phyloP scores from a whole-genome alignment of 2,797 vertebrate species.

The Bradypodion pumilum region DNA sequence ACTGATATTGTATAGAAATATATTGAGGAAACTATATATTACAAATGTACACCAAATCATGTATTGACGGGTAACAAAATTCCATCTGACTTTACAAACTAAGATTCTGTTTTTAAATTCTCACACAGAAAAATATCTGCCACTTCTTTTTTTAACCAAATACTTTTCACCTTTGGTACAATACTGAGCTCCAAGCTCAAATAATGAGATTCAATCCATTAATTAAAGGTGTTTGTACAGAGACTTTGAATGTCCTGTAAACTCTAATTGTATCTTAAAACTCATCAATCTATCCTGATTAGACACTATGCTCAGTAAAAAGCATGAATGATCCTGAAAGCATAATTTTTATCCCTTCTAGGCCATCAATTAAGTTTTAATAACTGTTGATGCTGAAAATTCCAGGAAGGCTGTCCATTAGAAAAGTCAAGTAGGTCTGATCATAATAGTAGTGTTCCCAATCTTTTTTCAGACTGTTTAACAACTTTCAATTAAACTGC shows the following conservation, averaged over 20 bases:
- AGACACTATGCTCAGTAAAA: background rate
- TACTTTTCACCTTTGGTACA: constrained; percentile 32
- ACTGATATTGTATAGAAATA: background rate
- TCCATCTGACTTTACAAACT: background rate
- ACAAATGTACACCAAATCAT: background rate
- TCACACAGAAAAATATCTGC: background rate
- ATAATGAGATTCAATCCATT: constrained; percentile 37
- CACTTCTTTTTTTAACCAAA: background rate
- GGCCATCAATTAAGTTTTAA: constrained; percentile 19
- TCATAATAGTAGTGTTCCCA: background rate
- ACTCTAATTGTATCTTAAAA: constrained; percentile 23
- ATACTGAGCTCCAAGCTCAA: constrained; percentile 14
- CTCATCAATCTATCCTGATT: constrained; percentile 28
- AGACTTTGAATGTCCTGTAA: constrained; percentile 25
- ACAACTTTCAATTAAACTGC: background rate
- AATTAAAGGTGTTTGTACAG: constrained; percentile 33
- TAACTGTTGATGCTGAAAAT: background rate
- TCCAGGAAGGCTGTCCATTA: background rate
- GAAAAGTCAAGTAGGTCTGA: background rate
- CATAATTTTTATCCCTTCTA: constrained; percentile 12
- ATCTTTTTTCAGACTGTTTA: background rate
- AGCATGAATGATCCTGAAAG: constrained; percentile 13
- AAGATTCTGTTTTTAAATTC: constrained; percentile 6
- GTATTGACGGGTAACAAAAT: background rate
- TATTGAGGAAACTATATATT: background rate